Evolutionary conservation across 2,113 vertebrate species (phyloP).

Genomic region (Apistogramma diplotaenia): DNA sequence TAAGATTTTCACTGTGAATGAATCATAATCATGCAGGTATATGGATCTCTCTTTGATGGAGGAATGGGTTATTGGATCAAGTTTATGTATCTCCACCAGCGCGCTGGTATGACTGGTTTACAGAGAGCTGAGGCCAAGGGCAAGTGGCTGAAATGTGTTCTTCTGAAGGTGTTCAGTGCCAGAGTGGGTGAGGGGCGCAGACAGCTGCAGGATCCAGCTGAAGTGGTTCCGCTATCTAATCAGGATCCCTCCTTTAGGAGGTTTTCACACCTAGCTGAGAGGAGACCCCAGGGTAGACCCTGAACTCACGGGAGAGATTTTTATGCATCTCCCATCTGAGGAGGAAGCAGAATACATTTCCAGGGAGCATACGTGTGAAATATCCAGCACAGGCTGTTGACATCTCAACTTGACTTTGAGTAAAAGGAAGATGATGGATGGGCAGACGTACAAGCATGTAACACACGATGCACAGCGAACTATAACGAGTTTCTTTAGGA

Average conservation of each 20-base stretch:
- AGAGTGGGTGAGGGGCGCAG: too few relatives aligned
- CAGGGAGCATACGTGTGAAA: not conserved
- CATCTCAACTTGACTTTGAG: not conserved
- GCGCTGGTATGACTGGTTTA: too few relatives aligned
- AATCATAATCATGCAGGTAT: too few relatives aligned
- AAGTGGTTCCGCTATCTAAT: not conserved
- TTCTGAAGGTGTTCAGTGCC: too few relatives aligned
- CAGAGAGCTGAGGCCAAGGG: too few relatives aligned
- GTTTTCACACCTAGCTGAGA: not conserved
- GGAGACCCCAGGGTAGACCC: not conserved
- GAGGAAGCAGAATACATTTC: not conserved
- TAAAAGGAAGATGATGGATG: not conserved
- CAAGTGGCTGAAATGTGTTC: not conserved
- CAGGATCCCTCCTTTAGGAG: not conserved
- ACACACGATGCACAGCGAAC: too few relatives aligned
- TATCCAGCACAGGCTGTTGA: not conserved
- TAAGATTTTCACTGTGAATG: too few relatives aligned
- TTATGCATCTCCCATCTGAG: not conserved
- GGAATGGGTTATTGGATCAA: too few relatives aligned
- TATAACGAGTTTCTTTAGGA: too few relatives aligned
- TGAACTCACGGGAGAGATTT: not conserved
- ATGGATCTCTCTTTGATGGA: too few relatives aligned
- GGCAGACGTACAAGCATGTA: too few relatives aligned
- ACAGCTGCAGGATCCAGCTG: not conserved
- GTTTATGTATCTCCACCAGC: too few relatives aligned